Evolutionary conservation across 1,140 invertebrate genomes (phyloP).

Genomic region (Campodea augens): DNA sequence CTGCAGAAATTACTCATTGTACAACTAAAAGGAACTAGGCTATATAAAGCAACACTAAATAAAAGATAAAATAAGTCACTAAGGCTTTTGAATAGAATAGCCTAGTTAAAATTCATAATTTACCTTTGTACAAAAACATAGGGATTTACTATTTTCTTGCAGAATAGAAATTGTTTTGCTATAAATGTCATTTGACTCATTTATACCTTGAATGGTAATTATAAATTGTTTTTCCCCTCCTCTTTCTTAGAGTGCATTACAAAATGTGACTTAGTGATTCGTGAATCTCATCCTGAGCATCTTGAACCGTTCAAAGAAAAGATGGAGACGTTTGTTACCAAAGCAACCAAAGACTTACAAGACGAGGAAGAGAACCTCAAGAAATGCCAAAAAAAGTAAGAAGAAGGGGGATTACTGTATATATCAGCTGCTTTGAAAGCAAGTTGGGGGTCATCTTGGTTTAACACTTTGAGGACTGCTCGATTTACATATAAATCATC

Average conservation of each 20-base stretch:
- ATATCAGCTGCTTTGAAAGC: too few relatives aligned
- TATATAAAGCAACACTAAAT: too few relatives aligned
- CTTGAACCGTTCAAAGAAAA: conserved; percentile 72
- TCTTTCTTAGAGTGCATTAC: conserved; percentile 39
- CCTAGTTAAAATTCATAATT: too few relatives aligned
- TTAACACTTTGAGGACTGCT: too few relatives aligned
- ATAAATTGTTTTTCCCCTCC: conserved; percentile 1
- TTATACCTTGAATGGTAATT: conserved; percentile 7
- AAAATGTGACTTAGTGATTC: conserved; percentile 47
- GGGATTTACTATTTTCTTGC: too few relatives aligned
- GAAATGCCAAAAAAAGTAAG: conserved; percentile 40
- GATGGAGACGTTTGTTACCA: conserved; percentile 56
- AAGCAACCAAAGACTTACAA: conserved; percentile 15
- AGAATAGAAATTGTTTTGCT: not conserved
- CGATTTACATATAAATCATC: too few relatives aligned
- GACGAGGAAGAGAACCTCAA: conserved; percentile 43
- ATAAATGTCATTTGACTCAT: conserved; percentile 5
- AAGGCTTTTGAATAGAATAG: too few relatives aligned
- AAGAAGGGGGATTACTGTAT: conserved; percentile 1
- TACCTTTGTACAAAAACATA: too few relatives aligned
- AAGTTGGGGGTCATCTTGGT: too few relatives aligned
- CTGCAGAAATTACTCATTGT: too few relatives aligned
- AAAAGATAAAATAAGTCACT: too few relatives aligned
- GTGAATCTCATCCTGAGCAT: conserved; percentile 41
- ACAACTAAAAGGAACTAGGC: too few relatives aligned